A percentile compares a stretch with the other conserved stretches of the same genome.
Conservation (phyloP, 2,888 invertebrate genomes). For the Spialia ferax region DNA sequence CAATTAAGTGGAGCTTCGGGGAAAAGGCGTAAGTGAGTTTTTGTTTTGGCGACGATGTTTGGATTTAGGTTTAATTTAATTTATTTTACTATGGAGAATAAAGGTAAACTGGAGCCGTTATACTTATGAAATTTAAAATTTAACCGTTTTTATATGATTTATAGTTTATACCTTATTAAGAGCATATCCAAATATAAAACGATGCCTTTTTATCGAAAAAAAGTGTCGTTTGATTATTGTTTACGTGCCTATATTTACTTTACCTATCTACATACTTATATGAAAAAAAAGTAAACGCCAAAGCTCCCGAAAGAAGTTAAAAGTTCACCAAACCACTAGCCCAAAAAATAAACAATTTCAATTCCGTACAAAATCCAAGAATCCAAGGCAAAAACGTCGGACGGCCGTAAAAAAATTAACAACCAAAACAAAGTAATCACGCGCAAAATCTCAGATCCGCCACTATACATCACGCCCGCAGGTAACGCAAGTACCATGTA, state of each 20-base stretch:
- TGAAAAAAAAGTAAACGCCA: neutral
- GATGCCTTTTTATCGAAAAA: too few relatives aligned
- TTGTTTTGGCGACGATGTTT: conserved; percentile 42
- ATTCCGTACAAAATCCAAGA: neutral
- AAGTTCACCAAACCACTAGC: neutral
- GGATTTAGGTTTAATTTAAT: neutral
- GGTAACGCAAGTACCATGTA: conserved; percentile 83
- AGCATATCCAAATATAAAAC: too few relatives aligned
- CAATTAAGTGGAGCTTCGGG: conserved; percentile 74
- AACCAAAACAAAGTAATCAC: conserved; percentile 12
- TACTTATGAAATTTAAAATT: too few relatives aligned
- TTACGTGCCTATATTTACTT: too few relatives aligned
- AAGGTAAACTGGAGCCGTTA: too few relatives aligned
- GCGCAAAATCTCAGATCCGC: conserved; percentile 51
- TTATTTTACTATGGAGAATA: neutral
- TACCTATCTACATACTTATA: too few relatives aligned
- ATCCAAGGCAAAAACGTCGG: neutral
- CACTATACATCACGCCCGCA: conserved; percentile 58
- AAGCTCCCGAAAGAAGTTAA: neutral
- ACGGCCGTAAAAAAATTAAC: conserved; percentile 2
- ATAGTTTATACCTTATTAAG: too few relatives aligned
- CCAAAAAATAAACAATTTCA: neutral
- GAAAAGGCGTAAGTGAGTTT: conserved; percentile 61
- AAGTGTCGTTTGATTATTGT: too few relatives aligned
- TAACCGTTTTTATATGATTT: too few relatives aligned